A percentile compares a stretch with the other conserved stretches of the same genome.
Evolutionary conservation across 2,888 invertebrate genomes (phyloP).

Genomic region (Polia nebulosa): DNA sequence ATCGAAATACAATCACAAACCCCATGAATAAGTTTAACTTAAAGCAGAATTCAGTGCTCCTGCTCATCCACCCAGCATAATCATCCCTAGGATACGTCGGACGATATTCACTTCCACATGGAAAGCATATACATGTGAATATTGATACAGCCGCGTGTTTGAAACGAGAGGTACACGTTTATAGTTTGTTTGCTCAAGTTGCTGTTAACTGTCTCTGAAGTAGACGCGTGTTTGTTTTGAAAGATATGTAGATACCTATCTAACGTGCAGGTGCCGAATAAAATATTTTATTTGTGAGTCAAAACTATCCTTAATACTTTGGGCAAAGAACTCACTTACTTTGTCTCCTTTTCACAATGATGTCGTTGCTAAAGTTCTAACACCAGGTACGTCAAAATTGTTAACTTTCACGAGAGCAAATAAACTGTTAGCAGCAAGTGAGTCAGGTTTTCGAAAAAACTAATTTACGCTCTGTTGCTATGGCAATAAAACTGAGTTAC

Average conservation of each 20-base stretch:
- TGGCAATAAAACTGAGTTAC: no score
- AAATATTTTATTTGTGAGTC: neutral
- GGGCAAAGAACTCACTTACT: neutral
- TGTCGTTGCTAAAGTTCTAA: no score
- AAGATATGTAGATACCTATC: no score
- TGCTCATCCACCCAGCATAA: constrained; percentile 22
- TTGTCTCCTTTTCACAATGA: neutral
- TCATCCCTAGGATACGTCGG: neutral
- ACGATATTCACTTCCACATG: constrained; percentile 10
- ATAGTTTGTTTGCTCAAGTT: constrained; percentile 31
- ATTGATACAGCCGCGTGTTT: constrained; percentile 15
- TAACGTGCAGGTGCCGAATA: neutral
- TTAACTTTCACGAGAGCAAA: no score
- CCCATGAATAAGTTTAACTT: neutral
- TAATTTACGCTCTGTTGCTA: no score
- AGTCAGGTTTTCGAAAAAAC: no score
- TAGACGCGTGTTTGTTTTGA: neutral
- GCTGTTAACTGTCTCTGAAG: neutral
- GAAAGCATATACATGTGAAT: constrained; percentile 8
- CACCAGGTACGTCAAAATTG: no score
- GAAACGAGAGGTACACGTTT: neutral
- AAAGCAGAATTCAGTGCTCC: neutral
- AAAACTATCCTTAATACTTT: neutral
- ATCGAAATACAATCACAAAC: neutral
- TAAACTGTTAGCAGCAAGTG: no score